Evolutionary conservation across 2,113 vertebrate species (phyloP).

Genomic region (Meleagris gallopavo): DNA sequence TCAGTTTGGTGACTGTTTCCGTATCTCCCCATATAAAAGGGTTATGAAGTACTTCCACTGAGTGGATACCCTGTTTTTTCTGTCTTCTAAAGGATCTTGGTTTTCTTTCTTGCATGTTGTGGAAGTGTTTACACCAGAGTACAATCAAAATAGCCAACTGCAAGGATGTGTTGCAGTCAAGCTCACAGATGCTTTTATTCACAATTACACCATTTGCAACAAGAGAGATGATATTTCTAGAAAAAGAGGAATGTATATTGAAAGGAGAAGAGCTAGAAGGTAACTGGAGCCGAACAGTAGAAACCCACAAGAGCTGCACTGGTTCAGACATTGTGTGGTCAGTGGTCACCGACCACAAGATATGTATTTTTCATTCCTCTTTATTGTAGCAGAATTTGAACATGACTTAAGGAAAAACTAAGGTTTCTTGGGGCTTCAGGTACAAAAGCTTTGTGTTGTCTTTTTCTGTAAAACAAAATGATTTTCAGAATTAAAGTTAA

Average conservation of each 20-base stretch:
- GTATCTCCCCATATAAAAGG: background rate
- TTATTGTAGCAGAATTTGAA: background rate
- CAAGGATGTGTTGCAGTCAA: background rate
- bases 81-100: constrained; percentile 46
- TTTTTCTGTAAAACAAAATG: background rate
- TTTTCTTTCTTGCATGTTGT: background rate
- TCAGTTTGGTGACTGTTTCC: constrained; percentile 37
- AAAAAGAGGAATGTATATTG: background rate
- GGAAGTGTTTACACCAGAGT: background rate
- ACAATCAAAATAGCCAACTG: background rate
- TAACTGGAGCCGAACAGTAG: background rate
- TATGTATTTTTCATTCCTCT: background rate
- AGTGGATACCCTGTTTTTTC: constrained; percentile 37
- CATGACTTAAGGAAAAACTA: background rate
- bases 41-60: background rate
- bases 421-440: background rate
- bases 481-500: background rate
- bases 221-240: background rate
- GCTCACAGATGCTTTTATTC: background rate
- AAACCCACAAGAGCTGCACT: background rate
- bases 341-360: background rate
- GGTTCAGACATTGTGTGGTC: background rate
- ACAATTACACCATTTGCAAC: background rate
- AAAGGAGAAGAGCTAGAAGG: background rate
- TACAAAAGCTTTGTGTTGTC: background rate